phyloP scores from a whole-genome alignment of 2,113 vertebrate genomes.

The Rhodinocichla rosea region DNA sequence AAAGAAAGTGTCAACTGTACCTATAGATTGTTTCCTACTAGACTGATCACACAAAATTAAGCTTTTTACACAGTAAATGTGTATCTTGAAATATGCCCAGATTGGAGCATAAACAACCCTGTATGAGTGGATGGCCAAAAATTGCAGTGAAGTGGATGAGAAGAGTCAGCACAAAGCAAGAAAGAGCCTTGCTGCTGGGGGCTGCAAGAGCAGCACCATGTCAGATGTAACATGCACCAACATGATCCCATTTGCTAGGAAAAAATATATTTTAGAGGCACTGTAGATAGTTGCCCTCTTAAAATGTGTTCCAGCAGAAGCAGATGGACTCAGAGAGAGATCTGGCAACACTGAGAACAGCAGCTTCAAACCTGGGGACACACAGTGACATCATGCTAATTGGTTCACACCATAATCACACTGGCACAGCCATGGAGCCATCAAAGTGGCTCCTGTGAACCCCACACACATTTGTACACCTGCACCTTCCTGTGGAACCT shows the following conservation, averaged over 20 bases:
- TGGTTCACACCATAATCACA: background rate
- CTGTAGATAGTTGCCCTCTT: background rate
- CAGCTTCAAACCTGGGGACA: background rate
- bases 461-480: background rate
- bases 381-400: background rate
- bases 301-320: background rate
- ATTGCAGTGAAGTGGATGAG: background rate
- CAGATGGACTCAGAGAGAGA: background rate
- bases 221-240: background rate
- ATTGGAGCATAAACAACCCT: background rate
- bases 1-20: background rate
- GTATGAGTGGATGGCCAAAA: background rate
- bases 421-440: background rate
- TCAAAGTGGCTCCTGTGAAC: background rate
- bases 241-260: background rate
- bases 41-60: background rate
- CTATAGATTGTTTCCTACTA: background rate
- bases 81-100: background rate
- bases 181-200: background rate
- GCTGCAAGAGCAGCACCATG: background rate
- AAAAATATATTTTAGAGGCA: background rate
- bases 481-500: background rate
- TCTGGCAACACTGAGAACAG: background rate
- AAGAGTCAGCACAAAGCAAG: background rate
- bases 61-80: background rate